Base-by-base conservation (phyloP, 2,797 vertebrate genomes). In the Hyperoplus immaculatus region DNA sequence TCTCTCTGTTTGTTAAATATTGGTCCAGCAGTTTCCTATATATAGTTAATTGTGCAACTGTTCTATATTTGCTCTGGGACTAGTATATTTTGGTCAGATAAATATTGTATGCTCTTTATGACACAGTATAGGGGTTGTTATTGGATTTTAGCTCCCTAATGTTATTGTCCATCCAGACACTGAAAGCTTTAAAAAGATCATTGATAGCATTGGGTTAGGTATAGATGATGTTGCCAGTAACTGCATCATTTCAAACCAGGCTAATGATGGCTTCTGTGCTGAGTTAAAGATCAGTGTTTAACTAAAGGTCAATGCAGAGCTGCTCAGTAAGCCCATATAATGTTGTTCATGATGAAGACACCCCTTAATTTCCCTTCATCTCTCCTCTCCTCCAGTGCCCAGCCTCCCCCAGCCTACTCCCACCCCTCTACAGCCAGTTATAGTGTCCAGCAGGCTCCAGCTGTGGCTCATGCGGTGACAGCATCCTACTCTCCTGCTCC, bases 391-490 rank as follows among this genome's bases (percentile, higher is more conserved):
- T 18, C 8, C 75, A 97, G 96, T 69, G 61, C 89, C 60, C 95
- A 89, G 89, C 94, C 94, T 38, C 90, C 94, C 13, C 84, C 88
- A 0, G 90, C 92, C 18, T 95, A 94, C 63, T 92, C 95, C 8
- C 93, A 92, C 49, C 93, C 94, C n/a, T 89, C 93, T 16, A 94
- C 93, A 63, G 91, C 87, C 57, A 94, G 88, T 78, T 95, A 95
- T 80, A 89, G 88, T 0, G 55, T 91, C 13, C 95, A 95, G 82
- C 92, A 93, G 41, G 66, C 88, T 62, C 87, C 93, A 0, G 92
- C 85, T 0, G 91, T 91, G 57, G 92, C 93, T 68, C 91, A 95
- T 4, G 68, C 94, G 0, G 86, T 91, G 59, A 95, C 93, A 0
- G 95, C 93, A 0, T 93, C 95, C 4, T 95, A 95, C 73, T 77